A percentile compares a stretch with the other conserved stretches of the same genome.
Evolutionary conservation across 2,888 invertebrate genomes (phyloP).

Genomic region (Patella depressa): DNA sequence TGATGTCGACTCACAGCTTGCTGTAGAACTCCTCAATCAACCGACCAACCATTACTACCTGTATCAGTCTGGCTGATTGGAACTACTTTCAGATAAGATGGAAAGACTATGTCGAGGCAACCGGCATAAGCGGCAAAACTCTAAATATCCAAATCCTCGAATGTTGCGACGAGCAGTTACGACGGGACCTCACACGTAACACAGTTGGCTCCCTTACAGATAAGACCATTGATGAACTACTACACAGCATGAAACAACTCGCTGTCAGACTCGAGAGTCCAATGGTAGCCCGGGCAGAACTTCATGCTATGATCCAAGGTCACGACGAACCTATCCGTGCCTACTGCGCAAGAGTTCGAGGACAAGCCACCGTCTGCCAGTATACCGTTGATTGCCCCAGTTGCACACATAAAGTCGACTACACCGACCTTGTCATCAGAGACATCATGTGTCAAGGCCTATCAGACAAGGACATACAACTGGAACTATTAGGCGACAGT

Average conservation of each 20-base stretch:
- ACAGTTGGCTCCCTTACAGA: background rate
- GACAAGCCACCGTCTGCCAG: constrained; percentile 34
- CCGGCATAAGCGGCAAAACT: background rate
- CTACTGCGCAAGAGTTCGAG: constrained; percentile 40
- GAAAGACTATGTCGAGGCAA: background rate
- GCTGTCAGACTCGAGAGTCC: background rate
- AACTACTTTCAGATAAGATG: background rate
- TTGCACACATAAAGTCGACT: constrained; percentile 25
- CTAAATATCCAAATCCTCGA: background rate
- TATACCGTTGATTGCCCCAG: background rate
- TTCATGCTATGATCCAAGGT: constrained; percentile 28
- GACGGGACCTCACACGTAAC: background rate
- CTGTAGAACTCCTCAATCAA: too few relatives aligned
- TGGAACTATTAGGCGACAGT: too few relatives aligned
- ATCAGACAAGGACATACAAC: constrained; percentile 29
- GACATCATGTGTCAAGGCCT: constrained; percentile 32
- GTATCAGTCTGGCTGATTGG: background rate
- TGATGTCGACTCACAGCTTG: too few relatives aligned
- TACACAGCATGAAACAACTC: background rate
- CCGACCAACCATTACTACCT: too few relatives aligned
- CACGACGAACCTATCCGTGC: constrained; percentile 38
- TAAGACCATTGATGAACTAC: background rate
- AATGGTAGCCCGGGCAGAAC: background rate
- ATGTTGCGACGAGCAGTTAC: background rate
- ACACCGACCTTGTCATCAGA: constrained; percentile 35